Evolutionary conservation across 2,797 vertebrate genomes (phyloP), one percentile per base, ranked within the genome.

Genomic region (Delichon dasypus): DNA sequence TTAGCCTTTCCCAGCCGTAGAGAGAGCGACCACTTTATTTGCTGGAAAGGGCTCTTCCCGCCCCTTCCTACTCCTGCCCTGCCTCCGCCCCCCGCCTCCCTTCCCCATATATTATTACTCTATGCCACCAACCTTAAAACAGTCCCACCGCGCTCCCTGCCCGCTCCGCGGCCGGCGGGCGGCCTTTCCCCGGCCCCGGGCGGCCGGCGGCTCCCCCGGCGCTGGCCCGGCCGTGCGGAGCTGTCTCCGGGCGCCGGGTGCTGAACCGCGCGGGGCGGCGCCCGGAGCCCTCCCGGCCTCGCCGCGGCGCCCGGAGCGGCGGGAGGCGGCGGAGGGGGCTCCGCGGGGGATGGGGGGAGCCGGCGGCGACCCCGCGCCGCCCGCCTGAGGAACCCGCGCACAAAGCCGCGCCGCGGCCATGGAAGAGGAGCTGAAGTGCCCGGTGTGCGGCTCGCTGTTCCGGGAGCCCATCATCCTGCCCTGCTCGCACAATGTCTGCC

Each of bases 371-470:
- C 45, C 47, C 61, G 50, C 38, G 12, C 51, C 45, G 10, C 66
- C 42, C 61, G 68, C 40, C 80, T 85, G 67, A 81, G 67, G 26
- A 55, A 14, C 61, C 70, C 32, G 38, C 12, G 27, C 65, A 88
- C 85, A 64, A 89, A 86, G 90, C 83, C 19, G 71, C 96, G 76
- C 72, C 47, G 85, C 97, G 84, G 98, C 96, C 94, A 99, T 99
- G 99, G 99, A 99, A 96, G 99, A 99, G 97, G 99, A 99, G 97
- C 97, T 99, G 58, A 99, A 99, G 97, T 99, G 99, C 94, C 99
- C 99, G 3, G 99, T 99, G 57, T 99, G 99, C 94, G 99, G 99
- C 21, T 98, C 99, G 10, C 98, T 99, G 40, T 99, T 98, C 96
- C 98, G 98, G 93, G 99, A 99, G 81, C 99, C 99, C 67, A 96